phyloP scores from a whole-genome alignment of 2,888 invertebrate species.

The Dichetophora obliterata region DNA sequence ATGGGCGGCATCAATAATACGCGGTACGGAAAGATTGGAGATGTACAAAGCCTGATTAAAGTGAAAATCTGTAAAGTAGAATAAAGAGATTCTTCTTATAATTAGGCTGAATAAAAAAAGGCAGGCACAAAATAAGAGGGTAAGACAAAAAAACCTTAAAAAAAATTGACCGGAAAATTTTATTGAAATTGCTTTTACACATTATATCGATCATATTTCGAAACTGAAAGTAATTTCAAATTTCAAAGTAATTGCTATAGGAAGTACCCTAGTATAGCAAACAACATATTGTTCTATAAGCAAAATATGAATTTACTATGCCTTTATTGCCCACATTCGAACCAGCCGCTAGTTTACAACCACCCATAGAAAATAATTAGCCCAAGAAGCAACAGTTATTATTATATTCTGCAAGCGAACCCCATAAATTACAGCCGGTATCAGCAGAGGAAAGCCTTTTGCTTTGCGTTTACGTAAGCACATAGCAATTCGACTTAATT shows the following conservation, averaged over 20 bases:
- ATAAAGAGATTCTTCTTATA: not conserved
- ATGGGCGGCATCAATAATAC: constrained; percentile 69
- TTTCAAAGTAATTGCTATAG: too few relatives aligned
- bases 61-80: constrained; percentile 57
- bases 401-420: not conserved
- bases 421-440: constrained; percentile 9
- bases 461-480: not conserved
- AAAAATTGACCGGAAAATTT: too few relatives aligned
- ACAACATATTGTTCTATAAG: not conserved
- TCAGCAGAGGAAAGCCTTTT: not conserved
- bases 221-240: too few relatives aligned
- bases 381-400: constrained; percentile 59
- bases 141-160: too few relatives aligned
- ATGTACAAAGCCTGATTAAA: constrained; percentile 65
- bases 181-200: too few relatives aligned
- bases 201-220: too few relatives aligned
- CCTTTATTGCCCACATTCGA: too few relatives aligned
- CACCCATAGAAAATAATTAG: constrained; percentile 61
- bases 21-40: constrained; percentile 68
- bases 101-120: too few relatives aligned
- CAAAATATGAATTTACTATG: constrained; percentile 1
- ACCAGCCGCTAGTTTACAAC: constrained; percentile 26
- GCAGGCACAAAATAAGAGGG: too few relatives aligned
- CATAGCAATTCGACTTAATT: constrained; percentile 18
- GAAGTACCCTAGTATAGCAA: too few relatives aligned